A percentile compares a stretch with the other conserved stretches of the same genome.
These are phyloP conservation scores for Mus spretus DNA, from an alignment of 2,797 vertebrate species.

Conservation along the genomic window DNA sequence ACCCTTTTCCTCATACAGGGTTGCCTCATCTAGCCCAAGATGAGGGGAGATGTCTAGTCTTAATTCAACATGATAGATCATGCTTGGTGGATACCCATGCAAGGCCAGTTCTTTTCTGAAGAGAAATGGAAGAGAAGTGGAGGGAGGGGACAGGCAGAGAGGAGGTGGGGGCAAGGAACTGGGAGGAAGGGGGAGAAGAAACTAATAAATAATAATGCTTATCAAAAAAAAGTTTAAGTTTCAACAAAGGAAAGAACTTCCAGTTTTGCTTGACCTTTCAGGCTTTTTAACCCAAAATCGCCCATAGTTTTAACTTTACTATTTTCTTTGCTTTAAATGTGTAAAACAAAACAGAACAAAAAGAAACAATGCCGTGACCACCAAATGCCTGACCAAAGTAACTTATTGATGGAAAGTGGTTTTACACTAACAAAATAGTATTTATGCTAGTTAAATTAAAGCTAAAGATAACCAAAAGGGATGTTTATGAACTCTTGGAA, in stretches of 20 bases:
- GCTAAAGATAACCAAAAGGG: neutral
- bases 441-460: conserved; percentile 14
- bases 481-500: neutral
- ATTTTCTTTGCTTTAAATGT: neutral
- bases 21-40: neutral
- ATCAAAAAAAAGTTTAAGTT: neutral
- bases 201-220: neutral
- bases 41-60: neutral
- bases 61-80: neutral
- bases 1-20: neutral
- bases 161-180: neutral
- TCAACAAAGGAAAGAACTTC: conserved; percentile 30
- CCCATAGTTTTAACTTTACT: conserved; percentile 5
- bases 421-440: neutral
- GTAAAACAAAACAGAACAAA: neutral
- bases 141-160: neutral
- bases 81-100: neutral
- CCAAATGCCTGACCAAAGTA: neutral
- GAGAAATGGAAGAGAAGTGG: neutral
- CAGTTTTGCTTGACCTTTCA: conserved; percentile 18
- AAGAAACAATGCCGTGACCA: neutral
- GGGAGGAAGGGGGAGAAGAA: too few relatives aligned
- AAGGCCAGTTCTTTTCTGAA: neutral
- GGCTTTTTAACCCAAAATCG: neutral
- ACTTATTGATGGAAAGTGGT: neutral